phyloP scores from a whole-genome alignment of 2,797 vertebrate genomes.

The Peromyscus attwateri region DNA sequence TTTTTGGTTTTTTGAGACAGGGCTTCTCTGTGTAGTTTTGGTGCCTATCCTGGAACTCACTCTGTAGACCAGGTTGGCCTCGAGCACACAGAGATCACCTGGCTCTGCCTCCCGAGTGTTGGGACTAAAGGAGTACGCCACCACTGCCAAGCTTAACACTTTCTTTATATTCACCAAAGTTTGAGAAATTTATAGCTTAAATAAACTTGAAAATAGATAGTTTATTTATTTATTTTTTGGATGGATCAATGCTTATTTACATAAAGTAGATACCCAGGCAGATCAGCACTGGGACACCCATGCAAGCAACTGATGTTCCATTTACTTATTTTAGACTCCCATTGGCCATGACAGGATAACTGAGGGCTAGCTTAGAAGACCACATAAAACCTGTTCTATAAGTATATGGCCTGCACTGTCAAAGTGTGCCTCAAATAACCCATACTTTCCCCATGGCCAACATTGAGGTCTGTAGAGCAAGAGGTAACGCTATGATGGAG shows the following conservation, averaged over 20 bases:
- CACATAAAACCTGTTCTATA: background rate
- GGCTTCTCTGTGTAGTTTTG: too few relatives aligned
- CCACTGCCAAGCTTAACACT: background rate
- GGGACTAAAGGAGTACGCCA: too few relatives aligned
- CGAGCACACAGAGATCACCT: too few relatives aligned
- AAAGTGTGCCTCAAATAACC: background rate
- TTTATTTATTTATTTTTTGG: background rate
- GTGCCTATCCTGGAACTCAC: too few relatives aligned
- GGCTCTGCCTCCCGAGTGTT: too few relatives aligned
- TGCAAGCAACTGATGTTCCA: background rate
- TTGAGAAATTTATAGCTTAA: background rate
- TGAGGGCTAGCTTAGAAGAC: background rate
- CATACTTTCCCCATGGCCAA: background rate
- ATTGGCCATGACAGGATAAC: background rate
- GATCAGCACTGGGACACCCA: background rate
- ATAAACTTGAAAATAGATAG: background rate
- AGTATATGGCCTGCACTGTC: background rate
- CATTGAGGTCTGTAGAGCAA: accelerated
- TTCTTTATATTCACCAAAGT: background rate
- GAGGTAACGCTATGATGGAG: too few relatives aligned
- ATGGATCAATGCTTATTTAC: background rate
- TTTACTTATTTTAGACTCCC: background rate
- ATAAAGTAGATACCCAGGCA: background rate
- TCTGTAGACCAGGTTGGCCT: too few relatives aligned
- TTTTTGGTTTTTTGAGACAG: too few relatives aligned